A percentile compares a stretch with the other conserved stretches of the same genome.
These are phyloP conservation scores for Nomada flava DNA, from an alignment of 2,888 invertebrate genomes.

Conservation along the genomic window DNA sequence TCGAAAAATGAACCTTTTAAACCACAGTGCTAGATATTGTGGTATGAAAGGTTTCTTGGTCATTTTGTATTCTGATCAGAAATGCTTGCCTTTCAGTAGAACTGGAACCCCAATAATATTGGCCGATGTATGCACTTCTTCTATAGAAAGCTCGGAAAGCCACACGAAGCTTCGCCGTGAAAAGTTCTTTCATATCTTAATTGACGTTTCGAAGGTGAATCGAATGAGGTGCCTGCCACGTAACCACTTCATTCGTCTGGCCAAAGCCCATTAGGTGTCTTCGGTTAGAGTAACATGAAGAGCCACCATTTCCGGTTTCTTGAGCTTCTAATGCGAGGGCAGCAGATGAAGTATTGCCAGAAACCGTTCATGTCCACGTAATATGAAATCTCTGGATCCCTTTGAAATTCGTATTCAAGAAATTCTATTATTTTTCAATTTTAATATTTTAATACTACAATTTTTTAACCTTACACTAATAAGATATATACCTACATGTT, in stretches of 20 bases:
- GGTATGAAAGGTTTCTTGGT: background rate
- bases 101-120: background rate
- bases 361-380: background rate
- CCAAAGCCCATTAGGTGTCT: slow-evolving; percentile 13
- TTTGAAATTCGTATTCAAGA: background rate
- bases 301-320: slow-evolving; percentile 20
- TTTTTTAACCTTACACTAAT: no score
- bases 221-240: background rate
- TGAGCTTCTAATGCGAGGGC: background rate
- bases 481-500: no score
- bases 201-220: background rate
- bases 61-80: background rate
- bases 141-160: background rate
- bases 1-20: no score
- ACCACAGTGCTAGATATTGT: background rate
- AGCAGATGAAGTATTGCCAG: background rate
- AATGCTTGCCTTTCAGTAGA: background rate
- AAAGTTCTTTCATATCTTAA: slow-evolving; percentile 20
- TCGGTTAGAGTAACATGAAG: slow-evolving; percentile 1
- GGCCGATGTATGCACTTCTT: no score
- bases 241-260: slow-evolving; percentile 21
- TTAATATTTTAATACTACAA: background rate
- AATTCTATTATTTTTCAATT: background rate
- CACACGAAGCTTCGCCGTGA: background rate
- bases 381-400: background rate